These are phyloP conservation scores for Sebastes paucispinis DNA, from an alignment of 2,797 vertebrate genomes.

Conservation along the genomic window DNA sequence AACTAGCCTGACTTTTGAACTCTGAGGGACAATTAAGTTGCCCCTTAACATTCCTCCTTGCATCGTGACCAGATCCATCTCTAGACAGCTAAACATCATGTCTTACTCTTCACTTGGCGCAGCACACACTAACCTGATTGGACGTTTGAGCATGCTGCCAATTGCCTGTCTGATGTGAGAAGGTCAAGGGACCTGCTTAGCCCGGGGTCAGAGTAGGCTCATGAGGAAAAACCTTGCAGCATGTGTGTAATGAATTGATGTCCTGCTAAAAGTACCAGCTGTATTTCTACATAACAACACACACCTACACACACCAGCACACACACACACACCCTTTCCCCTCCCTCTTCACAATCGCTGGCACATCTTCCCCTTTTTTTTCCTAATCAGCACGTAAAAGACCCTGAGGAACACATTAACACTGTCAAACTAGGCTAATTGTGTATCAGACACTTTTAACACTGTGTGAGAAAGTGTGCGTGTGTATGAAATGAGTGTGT, in stretches of 20 bases:
- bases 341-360: slow-evolving; percentile 1
- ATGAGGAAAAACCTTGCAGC: slow-evolving; percentile 19
- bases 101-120: slow-evolving; percentile 4
- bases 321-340: background rate
- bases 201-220: slow-evolving; percentile 21
- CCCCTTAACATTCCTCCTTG: slow-evolving; percentile 4
- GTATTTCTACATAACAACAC: slow-evolving; percentile 13
- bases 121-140: background rate
- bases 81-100: background rate
- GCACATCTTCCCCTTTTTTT: slow-evolving; percentile 43
- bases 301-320: slow-evolving; percentile 9
- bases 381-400: slow-evolving; percentile 20
- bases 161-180: slow-evolving; percentile 30
- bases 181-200: slow-evolving; percentile 17
- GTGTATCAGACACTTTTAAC: slow-evolving; percentile 53
- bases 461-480: background rate
- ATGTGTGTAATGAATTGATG: slow-evolving; percentile 11
- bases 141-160: slow-evolving; percentile 8
- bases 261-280: slow-evolving; percentile 11
- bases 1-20: slow-evolving; percentile 41
- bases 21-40: slow-evolving; percentile 13
- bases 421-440: slow-evolving; percentile 76
- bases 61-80: background rate
- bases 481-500: background rate
- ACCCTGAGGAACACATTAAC: slow-evolving; percentile 70